Evolutionary conservation across 2,113 vertebrate species (phyloP).

Genomic region (Polypterus bichir): DNA sequence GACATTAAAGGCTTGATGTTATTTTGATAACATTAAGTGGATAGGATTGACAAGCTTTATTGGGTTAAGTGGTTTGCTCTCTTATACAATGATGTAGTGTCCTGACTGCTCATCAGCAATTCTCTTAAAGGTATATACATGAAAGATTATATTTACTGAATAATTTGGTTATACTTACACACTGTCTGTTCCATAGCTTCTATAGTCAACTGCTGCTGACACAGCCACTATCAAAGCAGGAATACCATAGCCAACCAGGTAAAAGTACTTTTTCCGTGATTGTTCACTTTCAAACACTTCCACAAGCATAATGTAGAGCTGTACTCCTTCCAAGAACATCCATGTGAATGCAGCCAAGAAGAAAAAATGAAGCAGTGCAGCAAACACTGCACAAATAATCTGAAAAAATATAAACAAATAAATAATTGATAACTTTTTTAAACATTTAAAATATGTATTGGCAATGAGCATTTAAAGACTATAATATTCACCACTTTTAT

Average conservation of each 20-base stretch:
- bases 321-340: constrained; percentile 97
- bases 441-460: too few species aligned
- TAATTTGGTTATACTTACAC: constrained; percentile 61
- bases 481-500: too few species aligned
- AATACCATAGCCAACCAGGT: constrained; percentile 86
- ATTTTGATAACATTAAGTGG: too few species aligned
- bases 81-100: background rate
- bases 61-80: too few species aligned
- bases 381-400: constrained; percentile 91
- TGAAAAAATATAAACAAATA: constrained; percentile 31
- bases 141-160: background rate
- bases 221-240: constrained; percentile 86
- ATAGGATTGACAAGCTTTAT: too few species aligned
- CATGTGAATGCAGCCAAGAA: constrained; percentile 96
- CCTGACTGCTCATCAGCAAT: background rate
- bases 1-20: too few species aligned
- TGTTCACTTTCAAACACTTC: constrained; percentile 97
- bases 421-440: background rate
- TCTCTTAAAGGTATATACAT: background rate
- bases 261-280: constrained; percentile 86
- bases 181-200: constrained; percentile 89
- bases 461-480: too few species aligned
- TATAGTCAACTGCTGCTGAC: constrained; percentile 86
- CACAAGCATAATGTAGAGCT: constrained; percentile 97
- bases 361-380: constrained; percentile 94